A percentile compares a stretch with the other conserved stretches of the same genome.
Evolutionary conservation across 2,888 invertebrate species (phyloP).

Genomic region (Chromoteleia sp.): DNA sequence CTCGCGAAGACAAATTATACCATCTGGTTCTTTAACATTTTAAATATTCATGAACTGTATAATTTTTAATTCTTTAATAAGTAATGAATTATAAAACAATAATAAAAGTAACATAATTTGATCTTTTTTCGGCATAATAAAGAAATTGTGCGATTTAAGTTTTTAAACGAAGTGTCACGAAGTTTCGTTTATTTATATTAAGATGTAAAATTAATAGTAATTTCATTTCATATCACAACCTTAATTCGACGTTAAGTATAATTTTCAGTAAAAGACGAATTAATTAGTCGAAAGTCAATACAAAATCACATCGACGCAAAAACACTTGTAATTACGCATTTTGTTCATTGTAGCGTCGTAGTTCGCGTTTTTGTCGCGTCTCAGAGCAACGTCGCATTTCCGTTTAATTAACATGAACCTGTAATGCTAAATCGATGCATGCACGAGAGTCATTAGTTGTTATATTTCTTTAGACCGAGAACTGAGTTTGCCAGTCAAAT

Average conservation of each 20-base stretch:
- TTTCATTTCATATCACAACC: neutral
- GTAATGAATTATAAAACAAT: too few relatives aligned
- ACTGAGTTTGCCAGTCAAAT: slow-evolving; percentile 21
- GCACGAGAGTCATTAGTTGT: slow-evolving; percentile 31
- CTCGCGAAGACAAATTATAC: too few relatives aligned
- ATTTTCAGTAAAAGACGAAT: slow-evolving; percentile 27
- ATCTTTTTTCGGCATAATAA: too few relatives aligned
- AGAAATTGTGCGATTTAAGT: too few relatives aligned
- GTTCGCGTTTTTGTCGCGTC: slow-evolving; percentile 47
- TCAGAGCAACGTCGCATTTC: slow-evolving; percentile 41
- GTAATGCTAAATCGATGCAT: slow-evolving; percentile 45
- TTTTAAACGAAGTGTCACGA: too few relatives aligned
- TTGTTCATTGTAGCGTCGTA: slow-evolving; percentile 19
- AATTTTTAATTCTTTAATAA: too few relatives aligned
- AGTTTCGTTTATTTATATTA: too few relatives aligned
- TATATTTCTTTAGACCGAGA: slow-evolving; percentile 23
- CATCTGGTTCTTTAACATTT: too few relatives aligned
- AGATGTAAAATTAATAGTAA: slow-evolving; percentile 10
- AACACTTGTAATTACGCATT: slow-evolving; percentile 49
- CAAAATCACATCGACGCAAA: slow-evolving; percentile 28
- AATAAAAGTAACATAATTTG: too few relatives aligned
- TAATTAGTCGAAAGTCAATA: slow-evolving; percentile 49
- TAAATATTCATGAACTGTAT: too few relatives aligned
- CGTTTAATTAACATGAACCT: slow-evolving; percentile 58
- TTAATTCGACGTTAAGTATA: slow-evolving; percentile 1